These are phyloP conservation scores for Callopanchax toddi DNA, from an alignment of 2,113 vertebrate species.

Conservation along the genomic window DNA sequence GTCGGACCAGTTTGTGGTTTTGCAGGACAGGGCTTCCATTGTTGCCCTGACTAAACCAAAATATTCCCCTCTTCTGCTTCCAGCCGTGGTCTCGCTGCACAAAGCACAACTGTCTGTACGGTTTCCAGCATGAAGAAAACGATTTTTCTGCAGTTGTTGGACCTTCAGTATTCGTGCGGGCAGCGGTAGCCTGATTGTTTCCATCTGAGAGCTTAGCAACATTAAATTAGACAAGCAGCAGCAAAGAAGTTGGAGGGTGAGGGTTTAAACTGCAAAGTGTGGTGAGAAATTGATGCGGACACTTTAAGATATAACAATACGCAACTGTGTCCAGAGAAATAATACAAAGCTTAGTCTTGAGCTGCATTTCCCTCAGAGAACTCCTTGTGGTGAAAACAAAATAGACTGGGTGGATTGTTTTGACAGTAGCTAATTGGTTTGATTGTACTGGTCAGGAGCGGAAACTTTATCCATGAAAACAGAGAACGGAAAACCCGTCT, in stretches of 20 bases:
- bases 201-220: slow-evolving; percentile 48
- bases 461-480: slow-evolving; percentile 23
- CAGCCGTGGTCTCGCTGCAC: not conserved
- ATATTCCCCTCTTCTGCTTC: not conserved
- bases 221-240: slow-evolving; percentile 23
- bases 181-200: slow-evolving; percentile 59
- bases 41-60: not conserved
- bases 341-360: slow-evolving; percentile 20
- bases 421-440: slow-evolving; percentile 26
- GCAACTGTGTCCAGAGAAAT: not conserved
- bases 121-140: slow-evolving; percentile 19
- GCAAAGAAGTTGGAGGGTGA: slow-evolving; percentile 11
- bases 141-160: slow-evolving; percentile 4
- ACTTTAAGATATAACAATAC: not conserved
- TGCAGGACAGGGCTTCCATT: not conserved
- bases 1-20: not conserved
- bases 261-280: slow-evolving; percentile 1
- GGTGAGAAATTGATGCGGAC: slow-evolving; percentile 1
- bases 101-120: not conserved
- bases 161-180: slow-evolving; percentile 20
- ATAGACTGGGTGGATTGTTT: not conserved
- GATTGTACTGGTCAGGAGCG: slow-evolving; percentile 46
- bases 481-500: slow-evolving; percentile 29
- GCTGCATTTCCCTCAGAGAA: not conserved
- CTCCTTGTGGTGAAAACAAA: not conserved